Evolutionary conservation across 2,113 vertebrate genomes (phyloP), one percentile per base, ranked within the genome.

Genomic region (Dicrurus megarhynchus): DNA sequence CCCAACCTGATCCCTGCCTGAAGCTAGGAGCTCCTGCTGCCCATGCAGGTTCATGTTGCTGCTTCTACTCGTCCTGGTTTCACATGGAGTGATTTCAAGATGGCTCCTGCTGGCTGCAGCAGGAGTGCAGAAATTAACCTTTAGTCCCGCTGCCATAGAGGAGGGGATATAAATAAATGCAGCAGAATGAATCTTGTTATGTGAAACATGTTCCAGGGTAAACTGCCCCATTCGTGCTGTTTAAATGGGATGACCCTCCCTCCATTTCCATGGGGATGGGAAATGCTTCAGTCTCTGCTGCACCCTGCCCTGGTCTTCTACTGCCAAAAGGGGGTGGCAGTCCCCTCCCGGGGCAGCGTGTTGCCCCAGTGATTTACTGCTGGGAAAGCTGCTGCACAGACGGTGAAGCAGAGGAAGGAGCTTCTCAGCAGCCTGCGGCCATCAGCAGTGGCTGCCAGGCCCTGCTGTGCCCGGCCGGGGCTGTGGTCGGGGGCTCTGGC

Each of bases 401-500:
- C 0, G 1, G 8, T 10, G 32, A 41, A 61, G 83, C 13, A 16
- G 42, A 59, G 53, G 39, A 50, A 49, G 5, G 65, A 65, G n/a
- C 23, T 82, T 13, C 30, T 44, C 65, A 11, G 3, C 6, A 46
- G 44, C 53, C 68, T 5, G 17, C 15, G 16, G 41, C 47, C 35
- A 16, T 4, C 47, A 11, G n/a, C 70, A 22, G 65, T 21, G 50
- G 50, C 16, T 73, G 47, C 81, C 13, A 47, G 67, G 11, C 23
- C 27, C 22, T 50, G 60, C 76, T 20, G 82, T 32, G 39, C 44
- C n/a, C 0, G 1, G 35, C 30, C 3, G 3, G 50, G 5, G 16
- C 67, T 49, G 57, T 1, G 4, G 13, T 10, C 0, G 0, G 37
- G 60, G 55, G 41, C 37, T 41, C 13, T 9, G 3, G 46, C 0